Evolutionary conservation across 2,797 vertebrate genomes (phyloP).

Genomic region (Sebastes minor): DNA sequence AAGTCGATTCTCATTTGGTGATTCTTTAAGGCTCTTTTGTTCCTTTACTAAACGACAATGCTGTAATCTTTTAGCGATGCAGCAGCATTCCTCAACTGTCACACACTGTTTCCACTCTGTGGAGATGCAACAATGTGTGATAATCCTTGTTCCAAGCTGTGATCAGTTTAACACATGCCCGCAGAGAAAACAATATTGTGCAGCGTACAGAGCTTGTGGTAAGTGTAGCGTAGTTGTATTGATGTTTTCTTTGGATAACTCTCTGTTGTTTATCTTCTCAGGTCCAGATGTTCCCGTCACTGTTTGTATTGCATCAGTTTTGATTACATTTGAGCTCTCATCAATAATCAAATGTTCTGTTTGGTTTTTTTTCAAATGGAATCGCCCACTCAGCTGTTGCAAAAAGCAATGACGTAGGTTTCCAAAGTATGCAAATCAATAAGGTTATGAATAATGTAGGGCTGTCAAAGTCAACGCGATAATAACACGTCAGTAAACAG

Average conservation of each 20-base stretch:
- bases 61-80: slow-evolving; percentile 20
- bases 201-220: not conserved
- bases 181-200: slow-evolving; percentile 6
- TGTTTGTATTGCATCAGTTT: slow-evolving; percentile 2
- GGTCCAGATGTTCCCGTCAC: not conserved
- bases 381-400: no score
- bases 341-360: no score
- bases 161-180: slow-evolving; percentile 16
- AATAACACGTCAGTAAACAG: no score
- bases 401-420: no score
- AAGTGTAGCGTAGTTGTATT: not conserved
- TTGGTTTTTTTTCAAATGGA: no score
- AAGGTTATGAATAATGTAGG: no score
- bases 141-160: slow-evolving; percentile 14
- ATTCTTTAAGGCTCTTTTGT: slow-evolving; percentile 37
- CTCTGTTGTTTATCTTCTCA: not conserved
- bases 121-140: slow-evolving; percentile 6
- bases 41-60: not conserved
- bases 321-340: not conserved
- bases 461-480: no score
- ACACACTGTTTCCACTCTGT: not conserved
- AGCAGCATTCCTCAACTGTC: slow-evolving; percentile 13
- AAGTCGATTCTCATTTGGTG: slow-evolving; percentile 30
- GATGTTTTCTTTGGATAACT: not conserved
- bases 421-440: no score